Evolutionary conservation across 2,888 invertebrate genomes (phyloP).

Genomic region (Cephonodes hylas): DNA sequence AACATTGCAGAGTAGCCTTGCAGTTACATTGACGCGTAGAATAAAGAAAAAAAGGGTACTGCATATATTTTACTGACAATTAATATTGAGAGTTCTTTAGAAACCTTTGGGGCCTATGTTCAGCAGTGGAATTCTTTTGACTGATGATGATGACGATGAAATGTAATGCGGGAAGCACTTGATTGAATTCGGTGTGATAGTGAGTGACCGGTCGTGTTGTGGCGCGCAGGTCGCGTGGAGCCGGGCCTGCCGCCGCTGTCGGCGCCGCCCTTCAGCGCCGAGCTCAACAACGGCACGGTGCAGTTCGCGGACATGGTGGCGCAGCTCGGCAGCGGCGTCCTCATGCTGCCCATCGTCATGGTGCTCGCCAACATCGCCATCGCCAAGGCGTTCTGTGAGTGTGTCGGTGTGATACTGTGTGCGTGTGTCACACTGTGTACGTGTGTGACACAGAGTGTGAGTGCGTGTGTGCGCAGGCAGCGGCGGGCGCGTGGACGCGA

Average conservation of each 20-base stretch:
- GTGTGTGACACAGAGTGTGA: not conserved
- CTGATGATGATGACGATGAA: too few species aligned
- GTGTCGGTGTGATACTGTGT: not conserved
- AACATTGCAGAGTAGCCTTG: too few species aligned
- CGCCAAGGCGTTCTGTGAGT: conserved; percentile 95
- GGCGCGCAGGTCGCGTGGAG: conserved; percentile 78
- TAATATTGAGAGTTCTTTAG: too few species aligned
- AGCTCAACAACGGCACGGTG: conserved; percentile 82
- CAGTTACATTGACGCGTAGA: too few species aligned
- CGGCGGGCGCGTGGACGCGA: conserved; percentile 88
- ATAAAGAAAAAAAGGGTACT: too few species aligned
- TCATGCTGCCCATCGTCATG: conserved; percentile 91
- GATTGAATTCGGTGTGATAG: too few species aligned
- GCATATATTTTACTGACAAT: too few species aligned
- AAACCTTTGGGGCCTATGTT: too few species aligned
- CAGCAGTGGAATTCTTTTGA: too few species aligned
- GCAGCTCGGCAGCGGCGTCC: conserved; percentile 87
- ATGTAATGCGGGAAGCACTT: too few species aligned
- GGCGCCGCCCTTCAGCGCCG: conserved; percentile 85
- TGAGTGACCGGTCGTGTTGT: not conserved
- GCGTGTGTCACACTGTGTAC: not conserved
- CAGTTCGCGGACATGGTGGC: conserved; percentile 85
- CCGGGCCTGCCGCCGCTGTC: conserved; percentile 85
- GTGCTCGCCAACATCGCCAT: conserved; percentile 96
- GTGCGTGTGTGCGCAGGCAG: conserved; percentile 70